Conservation (phyloP, 2,888 invertebrate genomes). For the Philopedon plagiatum region DNA sequence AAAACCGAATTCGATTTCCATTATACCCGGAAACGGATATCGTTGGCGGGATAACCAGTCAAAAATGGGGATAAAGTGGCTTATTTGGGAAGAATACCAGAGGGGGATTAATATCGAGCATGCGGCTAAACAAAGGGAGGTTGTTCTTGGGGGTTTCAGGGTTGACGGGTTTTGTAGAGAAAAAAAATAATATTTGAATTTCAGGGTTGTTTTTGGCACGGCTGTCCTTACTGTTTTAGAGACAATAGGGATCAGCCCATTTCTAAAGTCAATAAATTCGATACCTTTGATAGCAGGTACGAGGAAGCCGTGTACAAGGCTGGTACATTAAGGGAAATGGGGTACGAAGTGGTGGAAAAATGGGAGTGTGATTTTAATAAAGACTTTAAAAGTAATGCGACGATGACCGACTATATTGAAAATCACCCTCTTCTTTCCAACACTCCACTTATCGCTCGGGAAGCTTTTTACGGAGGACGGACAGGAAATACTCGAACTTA, state of each 20-base stretch:
- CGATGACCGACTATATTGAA: constrained; percentile 13
- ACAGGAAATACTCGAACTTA: too few species aligned
- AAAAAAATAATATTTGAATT: constrained; percentile 51
- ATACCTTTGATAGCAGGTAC: constrained; percentile 32
- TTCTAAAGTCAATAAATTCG: constrained; percentile 18
- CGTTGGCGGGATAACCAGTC: constrained; percentile 45
- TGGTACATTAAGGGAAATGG: constrained; percentile 19
- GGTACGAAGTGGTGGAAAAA: constrained; percentile 41
- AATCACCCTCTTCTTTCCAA: constrained; percentile 31
- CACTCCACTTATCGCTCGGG: constrained; percentile 45
- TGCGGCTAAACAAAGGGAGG: constrained; percentile 46
- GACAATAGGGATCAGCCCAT: not conserved
- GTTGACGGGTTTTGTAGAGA: constrained; percentile 46
- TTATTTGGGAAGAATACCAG: constrained; percentile 41
- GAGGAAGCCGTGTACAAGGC: constrained; percentile 40
- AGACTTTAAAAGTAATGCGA: not conserved
- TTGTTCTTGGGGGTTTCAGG: constrained; percentile 37
- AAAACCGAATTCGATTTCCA: constrained; percentile 55
- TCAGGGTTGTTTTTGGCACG: constrained; percentile 51
- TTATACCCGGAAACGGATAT: constrained; percentile 54
- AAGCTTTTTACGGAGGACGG: constrained; percentile 50
- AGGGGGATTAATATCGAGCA: constrained; percentile 49
- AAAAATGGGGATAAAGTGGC: constrained; percentile 39
- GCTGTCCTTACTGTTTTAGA: constrained; percentile 10
- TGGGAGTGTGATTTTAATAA: constrained; percentile 50